These are phyloP conservation scores for Lobophora halterata DNA, from an alignment of 2,888 invertebrate genomes.

Conservation along the genomic window DNA sequence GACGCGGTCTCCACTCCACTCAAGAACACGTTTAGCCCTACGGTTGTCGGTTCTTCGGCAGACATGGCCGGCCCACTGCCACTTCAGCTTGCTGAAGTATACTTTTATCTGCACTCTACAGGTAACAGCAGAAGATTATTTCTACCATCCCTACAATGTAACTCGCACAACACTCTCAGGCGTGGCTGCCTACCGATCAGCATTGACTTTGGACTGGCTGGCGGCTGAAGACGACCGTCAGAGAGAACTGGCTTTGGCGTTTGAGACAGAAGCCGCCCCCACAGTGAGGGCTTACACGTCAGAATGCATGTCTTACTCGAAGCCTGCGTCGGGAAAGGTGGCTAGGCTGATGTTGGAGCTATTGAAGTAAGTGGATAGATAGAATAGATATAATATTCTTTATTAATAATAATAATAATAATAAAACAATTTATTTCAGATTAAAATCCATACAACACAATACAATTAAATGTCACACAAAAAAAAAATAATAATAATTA, in stretches of 20 bases:
- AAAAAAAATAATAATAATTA: too few species aligned
- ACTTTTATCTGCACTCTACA: constrained; percentile 26
- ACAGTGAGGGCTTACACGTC: constrained; percentile 42
- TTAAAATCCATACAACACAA: too few species aligned
- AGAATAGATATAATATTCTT: too few species aligned
- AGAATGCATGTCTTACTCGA: constrained; percentile 54
- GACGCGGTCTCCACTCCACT: too few species aligned
- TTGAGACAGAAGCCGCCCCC: constrained; percentile 48
- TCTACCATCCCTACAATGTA: constrained; percentile 45
- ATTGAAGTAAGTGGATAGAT: constrained; percentile 57
- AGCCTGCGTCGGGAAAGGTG: constrained; percentile 60
- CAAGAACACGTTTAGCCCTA: too few species aligned
- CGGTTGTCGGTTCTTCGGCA: too few species aligned
- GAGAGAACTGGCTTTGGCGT: constrained; percentile 55
- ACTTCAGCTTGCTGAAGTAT: too few species aligned
- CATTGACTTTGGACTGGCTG: constrained; percentile 63
- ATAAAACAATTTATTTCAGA: too few species aligned
- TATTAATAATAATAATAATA: too few species aligned
- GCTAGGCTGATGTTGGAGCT: constrained; percentile 63
- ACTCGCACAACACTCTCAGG: constrained; percentile 49
- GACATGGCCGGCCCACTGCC: too few species aligned
- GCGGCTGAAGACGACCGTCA: constrained; percentile 60
- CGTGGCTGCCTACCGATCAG: constrained; percentile 59
- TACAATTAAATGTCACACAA: too few species aligned
- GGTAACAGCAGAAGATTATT: constrained; percentile 46